Percentiles rank a stretch among this genome's conserved stretches.
These are phyloP conservation scores for Stenurella melanura DNA, from an alignment of 2,888 invertebrate genomes.

Conservation along the genomic window DNA sequence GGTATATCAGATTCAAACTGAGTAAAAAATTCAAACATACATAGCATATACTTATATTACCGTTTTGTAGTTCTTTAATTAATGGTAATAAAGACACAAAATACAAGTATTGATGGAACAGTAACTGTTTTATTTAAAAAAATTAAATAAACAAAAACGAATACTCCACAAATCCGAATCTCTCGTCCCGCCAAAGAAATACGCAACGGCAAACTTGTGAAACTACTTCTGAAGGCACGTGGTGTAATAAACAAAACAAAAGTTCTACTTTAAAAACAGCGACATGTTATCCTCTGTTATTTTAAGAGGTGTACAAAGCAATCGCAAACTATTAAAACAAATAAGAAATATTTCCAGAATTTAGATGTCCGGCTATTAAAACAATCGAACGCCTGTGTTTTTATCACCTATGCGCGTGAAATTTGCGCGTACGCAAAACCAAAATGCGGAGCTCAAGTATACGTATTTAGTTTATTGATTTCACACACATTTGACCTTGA, in stretches of 20 bases:
- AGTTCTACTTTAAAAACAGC: not conserved
- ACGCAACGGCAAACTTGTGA: slow-evolving; percentile 51
- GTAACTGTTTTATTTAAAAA: too few relatives aligned
- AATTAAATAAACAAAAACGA: too few relatives aligned
- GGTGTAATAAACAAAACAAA: slow-evolving; percentile 47
- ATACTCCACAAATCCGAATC: not conserved
- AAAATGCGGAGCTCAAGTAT: slow-evolving; percentile 35
- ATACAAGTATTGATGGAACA: not conserved
- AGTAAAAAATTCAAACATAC: too few relatives aligned
- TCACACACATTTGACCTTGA: slow-evolving; percentile 65
- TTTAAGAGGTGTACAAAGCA: not conserved
- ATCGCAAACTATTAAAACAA: not conserved
- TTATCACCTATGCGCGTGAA: slow-evolving; percentile 15
- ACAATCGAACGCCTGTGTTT: slow-evolving; percentile 1
- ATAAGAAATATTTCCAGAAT: not conserved
- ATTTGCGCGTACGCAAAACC: slow-evolving; percentile 43
- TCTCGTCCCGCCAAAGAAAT: slow-evolving; percentile 25
- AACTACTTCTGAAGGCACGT: slow-evolving; percentile 47
- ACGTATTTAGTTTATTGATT: slow-evolving; percentile 61
- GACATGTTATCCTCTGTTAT: not conserved
- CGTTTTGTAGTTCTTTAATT: too few relatives aligned
- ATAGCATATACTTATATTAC: too few relatives aligned
- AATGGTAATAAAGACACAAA: not conserved
- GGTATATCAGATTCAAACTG: too few relatives aligned
- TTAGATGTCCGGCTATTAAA: not conserved